Base-by-base conservation (phyloP, 2,113 vertebrate species). In the Suricata suricatta region DNA sequence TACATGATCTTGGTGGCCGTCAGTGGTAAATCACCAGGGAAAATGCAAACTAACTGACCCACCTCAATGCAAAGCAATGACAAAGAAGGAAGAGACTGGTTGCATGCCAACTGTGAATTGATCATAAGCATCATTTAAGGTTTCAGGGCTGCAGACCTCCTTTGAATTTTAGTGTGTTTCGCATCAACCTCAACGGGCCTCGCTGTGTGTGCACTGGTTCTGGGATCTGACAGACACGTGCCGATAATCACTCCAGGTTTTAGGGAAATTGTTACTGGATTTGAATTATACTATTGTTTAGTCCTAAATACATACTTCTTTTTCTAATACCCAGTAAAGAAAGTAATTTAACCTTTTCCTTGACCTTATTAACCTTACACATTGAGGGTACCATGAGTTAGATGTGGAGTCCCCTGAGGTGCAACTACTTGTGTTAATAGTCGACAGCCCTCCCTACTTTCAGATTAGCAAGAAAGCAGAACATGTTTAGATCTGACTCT, bases 1-100 rank as follows among this genome's bases (percentile, higher is more conserved):
- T 97, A 86, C 31, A 44, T 79, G 95, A 71, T 94, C 88, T 93
- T 93, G 88, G 82, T 38, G 13, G 83, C 85, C 27, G 90, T 98
- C 41, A 93, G 68, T 95, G 57, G 76, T 97, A 88, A 97, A 74
- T 98, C 97, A 94, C 95, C 88, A 95, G 84, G 81, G 97, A 98
- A 92, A 97, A n/a, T 94, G 85, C 95, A 97, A 66, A 97, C 68
- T 88, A 94, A 97, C 72, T 81, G 97, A 96, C 86, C 90, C 96
- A 98, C 94, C 68, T 96, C 98, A 97, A 95, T 98, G 84, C 72
- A 97, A 98, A 97, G 74, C 97, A 98, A 98, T 98, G 95, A 98
- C 97, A 97, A 94, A 50, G 93, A 97, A 35, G 68, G 88, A 97
- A 98, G 57, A 71, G 71, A 95, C 81, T 27, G 57, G 81, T 97